A percentile compares a stretch with the other conserved stretches of the same genome.
phyloP scores from a whole-genome alignment of 1,140 invertebrate species.

The Rhizoglyphus robini region DNA sequence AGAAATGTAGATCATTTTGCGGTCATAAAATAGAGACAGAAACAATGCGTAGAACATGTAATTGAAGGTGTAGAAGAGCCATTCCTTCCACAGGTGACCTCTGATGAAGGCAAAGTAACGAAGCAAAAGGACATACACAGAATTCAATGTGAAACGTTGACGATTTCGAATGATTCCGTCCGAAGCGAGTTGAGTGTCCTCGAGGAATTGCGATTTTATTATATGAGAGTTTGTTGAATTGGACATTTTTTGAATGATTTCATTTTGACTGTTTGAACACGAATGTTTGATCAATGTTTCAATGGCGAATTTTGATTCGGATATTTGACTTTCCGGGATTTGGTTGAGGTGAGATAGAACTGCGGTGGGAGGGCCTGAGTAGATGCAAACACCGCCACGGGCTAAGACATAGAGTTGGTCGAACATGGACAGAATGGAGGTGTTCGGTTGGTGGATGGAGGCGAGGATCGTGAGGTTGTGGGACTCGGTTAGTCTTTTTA shows the following conservation, averaged over 20 bases:
- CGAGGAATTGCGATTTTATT: background rate
- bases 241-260: background rate
- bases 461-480: slow-evolving; percentile 3
- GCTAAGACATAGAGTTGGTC: slow-evolving; percentile 10
- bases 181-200: background rate
- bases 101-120: background rate
- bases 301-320: background rate
- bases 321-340: background rate
- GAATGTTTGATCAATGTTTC: slow-evolving; percentile 11
- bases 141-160: background rate
- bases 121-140: background rate
- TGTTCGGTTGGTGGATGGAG: slow-evolving; percentile 1
- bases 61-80: background rate
- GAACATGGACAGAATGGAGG: background rate
- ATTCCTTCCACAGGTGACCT: background rate
- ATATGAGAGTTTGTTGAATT: background rate
- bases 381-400: slow-evolving; percentile 10
- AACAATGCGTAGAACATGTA: background rate
- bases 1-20: background rate
- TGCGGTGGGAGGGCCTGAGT: background rate
- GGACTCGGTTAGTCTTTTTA: background rate
- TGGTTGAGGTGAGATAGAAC: background rate
- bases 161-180: background rate
- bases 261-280: background rate
- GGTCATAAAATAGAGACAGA: background rate